A percentile compares a stretch with the other conserved stretches of the same genome.
phyloP scores from a whole-genome alignment of 2,113 vertebrate species.

The Salminus brasiliensis region DNA sequence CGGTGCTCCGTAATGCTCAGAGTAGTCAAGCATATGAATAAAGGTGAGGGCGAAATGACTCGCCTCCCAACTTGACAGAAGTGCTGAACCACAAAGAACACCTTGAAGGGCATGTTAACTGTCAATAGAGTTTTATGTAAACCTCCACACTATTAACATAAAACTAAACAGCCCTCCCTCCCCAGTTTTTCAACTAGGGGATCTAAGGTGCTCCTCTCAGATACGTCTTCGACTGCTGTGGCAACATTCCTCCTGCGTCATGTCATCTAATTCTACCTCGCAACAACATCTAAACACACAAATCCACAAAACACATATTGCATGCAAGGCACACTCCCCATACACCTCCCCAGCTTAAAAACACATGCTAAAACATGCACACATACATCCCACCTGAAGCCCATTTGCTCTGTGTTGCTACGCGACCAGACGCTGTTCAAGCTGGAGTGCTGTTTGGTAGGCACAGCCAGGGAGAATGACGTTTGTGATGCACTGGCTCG shows the following conservation, averaged over 20 bases:
- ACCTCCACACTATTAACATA: conserved; percentile 79
- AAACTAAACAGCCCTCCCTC: conserved; percentile 58
- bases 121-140: conserved; percentile 81
- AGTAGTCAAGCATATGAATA: conserved; percentile 97
- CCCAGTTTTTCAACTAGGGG: background rate
- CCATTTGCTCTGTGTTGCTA: conserved; percentile 63
- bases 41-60: conserved; percentile 93
- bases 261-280: background rate
- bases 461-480: background rate
- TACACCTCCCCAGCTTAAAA: no score
- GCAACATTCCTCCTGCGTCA: conserved; percentile 8
- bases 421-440: conserved; percentile 48
- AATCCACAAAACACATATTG: background rate
- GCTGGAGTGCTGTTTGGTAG: conserved; percentile 72
- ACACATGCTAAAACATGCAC: conserved; percentile 31
- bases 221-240: background rate
- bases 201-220: background rate
- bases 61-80: conserved; percentile 91
- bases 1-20: conserved; percentile 82
- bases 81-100: conserved; percentile 96
- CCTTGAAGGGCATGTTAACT: conserved; percentile 84
- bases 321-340: conserved; percentile 39
- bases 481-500: conserved; percentile 27
- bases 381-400: conserved; percentile 46
- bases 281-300: conserved; percentile 8